These are phyloP conservation scores for Nibea coibor DNA, from an alignment of 2,113 vertebrate species.

Conservation along the genomic window DNA sequence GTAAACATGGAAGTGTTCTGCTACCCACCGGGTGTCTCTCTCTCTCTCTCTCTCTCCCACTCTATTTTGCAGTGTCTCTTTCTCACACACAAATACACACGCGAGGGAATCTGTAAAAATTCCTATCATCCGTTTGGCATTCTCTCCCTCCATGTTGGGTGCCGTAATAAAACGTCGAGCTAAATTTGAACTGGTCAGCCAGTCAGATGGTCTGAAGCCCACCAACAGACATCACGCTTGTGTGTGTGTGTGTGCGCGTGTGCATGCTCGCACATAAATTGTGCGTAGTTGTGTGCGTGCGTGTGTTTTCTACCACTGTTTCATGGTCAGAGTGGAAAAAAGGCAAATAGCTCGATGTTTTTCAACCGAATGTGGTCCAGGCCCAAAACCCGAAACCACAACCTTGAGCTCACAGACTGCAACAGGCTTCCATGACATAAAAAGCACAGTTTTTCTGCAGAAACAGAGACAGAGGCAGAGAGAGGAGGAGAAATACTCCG, in stretches of 20 bases:
- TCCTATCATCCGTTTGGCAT: conserved; percentile 77
- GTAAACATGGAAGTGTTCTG: conserved; percentile 85
- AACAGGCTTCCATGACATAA: conserved; percentile 77
- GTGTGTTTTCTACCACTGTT: conserved; percentile 70
- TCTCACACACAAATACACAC: conserved; percentile 51
- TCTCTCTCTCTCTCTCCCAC: conserved; percentile 30
- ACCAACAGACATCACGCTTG: conserved; percentile 62
- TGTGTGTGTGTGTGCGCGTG: conserved; percentile 5
- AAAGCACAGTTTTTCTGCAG: conserved; percentile 68
- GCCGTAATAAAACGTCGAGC: conserved; percentile 67
- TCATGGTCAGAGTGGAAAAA: conserved; percentile 78
- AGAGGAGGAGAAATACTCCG: conserved; percentile 45
- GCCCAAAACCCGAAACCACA: conserved; percentile 84
- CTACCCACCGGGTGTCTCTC: conserved; percentile 77
- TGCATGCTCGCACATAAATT: conserved; percentile 1
- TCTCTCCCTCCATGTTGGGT: conserved; percentile 61
- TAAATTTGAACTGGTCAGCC: conserved; percentile 77
- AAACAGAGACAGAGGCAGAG: conserved; percentile 57
- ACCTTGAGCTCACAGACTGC: conserved; percentile 83
- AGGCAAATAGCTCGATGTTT: conserved; percentile 80
- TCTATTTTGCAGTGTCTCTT: conserved; percentile 32
- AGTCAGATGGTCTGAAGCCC: conserved; percentile 62
- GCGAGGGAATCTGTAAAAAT: conserved; percentile 76
- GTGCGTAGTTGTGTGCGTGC: conserved; percentile 30
- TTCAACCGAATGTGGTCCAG: conserved; percentile 81